Conservation (phyloP, 2,113 vertebrate genomes). For the Pteruthius melanotis region DNA sequence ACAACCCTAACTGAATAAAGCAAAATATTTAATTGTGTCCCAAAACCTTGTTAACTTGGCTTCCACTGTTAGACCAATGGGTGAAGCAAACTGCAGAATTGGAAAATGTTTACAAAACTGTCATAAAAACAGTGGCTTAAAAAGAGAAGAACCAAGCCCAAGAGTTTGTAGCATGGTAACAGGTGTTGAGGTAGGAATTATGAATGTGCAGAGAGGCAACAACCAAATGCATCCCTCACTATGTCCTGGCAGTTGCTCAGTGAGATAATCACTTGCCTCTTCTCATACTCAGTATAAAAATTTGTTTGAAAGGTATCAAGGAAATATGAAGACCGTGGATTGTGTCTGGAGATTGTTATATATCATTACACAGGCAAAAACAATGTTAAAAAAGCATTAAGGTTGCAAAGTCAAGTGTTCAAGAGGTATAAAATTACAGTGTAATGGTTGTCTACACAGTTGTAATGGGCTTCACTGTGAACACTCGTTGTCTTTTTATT, state of each 20-base stretch:
- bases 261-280: not conserved
- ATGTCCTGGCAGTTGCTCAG: not conserved
- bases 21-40: not conserved
- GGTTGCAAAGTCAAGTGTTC: constrained; percentile 38
- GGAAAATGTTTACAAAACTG: not conserved
- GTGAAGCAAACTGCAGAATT: not conserved
- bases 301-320: constrained; percentile 14
- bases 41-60: not conserved
- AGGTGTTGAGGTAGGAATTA: not conserved
- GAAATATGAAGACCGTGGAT: constrained; percentile 24
- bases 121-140: not conserved
- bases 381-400: constrained; percentile 52
- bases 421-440: constrained; percentile 40
- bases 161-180: not conserved
- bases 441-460: not conserved
- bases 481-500: constrained; percentile 43
- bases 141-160: not conserved
- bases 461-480: constrained; percentile 30
- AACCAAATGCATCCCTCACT: not conserved
- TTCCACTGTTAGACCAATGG: not conserved
- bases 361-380: constrained; percentile 28
- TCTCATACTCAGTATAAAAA: not conserved
- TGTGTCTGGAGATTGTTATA: constrained; percentile 18
- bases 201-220: not conserved
- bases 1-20: not conserved